These are phyloP conservation scores for Enoplolaimus lenunculus DNA, from an alignment of 2,888 invertebrate genomes.

Conservation along the genomic window DNA sequence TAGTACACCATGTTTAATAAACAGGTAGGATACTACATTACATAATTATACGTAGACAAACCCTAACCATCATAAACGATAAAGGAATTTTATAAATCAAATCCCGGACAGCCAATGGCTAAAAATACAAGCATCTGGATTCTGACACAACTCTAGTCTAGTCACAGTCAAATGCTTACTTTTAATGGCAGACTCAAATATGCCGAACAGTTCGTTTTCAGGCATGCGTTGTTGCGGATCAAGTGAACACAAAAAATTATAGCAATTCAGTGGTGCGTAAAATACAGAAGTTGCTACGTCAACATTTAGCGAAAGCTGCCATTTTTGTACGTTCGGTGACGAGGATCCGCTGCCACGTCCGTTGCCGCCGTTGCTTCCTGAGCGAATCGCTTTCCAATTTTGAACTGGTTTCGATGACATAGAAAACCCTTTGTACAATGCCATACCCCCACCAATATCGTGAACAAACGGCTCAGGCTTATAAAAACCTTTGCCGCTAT, in stretches of 20 bases:
- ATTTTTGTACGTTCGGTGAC: background rate
- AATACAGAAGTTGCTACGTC: background rate
- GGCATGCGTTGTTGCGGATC: background rate
- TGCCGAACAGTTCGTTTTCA: background rate
- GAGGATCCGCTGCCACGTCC: no score
- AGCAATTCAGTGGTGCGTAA: background rate
- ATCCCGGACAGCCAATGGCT: no score
- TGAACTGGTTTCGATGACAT: constrained; percentile 11
- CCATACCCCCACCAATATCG: background rate
- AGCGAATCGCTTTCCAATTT: background rate
- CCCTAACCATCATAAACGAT: no score
- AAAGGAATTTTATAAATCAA: no score
- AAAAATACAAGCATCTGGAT: no score
- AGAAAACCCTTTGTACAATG: constrained; percentile 11
- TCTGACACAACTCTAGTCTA: no score
- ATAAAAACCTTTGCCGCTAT: constrained; percentile 5
- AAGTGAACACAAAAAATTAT: background rate
- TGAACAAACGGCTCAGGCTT: constrained; percentile 1
- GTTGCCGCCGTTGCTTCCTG: background rate
- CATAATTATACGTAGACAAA: no score
- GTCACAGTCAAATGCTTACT: background rate
- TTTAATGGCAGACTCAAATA: background rate
- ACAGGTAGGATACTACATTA: no score
- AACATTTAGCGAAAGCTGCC: constrained; percentile 14
- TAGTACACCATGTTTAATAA: no score